A percentile compares a stretch with the other conserved stretches of the same genome.
phyloP scores from a whole-genome alignment of 2,113 vertebrate genomes.

The Reinhardtius hippoglossoides region DNA sequence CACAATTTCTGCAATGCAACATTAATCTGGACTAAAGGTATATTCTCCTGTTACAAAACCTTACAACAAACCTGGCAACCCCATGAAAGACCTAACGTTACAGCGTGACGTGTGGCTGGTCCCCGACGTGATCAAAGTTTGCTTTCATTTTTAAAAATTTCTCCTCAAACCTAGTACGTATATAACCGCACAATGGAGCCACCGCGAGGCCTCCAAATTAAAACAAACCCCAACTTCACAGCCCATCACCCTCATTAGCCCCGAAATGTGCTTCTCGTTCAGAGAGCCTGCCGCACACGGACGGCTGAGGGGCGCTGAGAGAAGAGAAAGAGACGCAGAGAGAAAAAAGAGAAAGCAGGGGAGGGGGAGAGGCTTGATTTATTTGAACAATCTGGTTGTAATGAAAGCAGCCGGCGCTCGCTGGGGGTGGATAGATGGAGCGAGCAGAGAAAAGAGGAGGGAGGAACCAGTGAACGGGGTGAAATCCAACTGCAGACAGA shows the following conservation, averaged over 20 bases:
- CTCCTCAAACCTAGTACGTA: no score
- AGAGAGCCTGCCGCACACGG: conserved; percentile 17
- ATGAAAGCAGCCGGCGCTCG: conserved; percentile 62
- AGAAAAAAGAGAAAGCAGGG: background rate
- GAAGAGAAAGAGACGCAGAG: conserved; percentile 18
- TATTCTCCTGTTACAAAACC: no score
- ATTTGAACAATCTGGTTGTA: conserved; percentile 76
- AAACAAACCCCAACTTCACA: conserved; percentile 49
- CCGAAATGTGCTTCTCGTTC: conserved; percentile 70
- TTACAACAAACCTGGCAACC: no score
- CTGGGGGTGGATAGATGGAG: conserved; percentile 59
- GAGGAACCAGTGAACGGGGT: conserved; percentile 45
- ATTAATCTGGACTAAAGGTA: no score
- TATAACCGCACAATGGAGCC: background rate
- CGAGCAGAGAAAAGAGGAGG: conserved; percentile 23
- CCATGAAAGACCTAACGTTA: no score
- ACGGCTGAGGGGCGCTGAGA: conserved; percentile 30
- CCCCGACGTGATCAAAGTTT: background rate
- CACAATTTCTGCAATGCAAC: no score
- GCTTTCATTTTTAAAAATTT: background rate
- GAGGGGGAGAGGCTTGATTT: conserved; percentile 50
- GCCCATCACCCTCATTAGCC: conserved; percentile 48
- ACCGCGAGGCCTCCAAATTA: conserved; percentile 20
- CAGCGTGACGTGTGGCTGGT: background rate
- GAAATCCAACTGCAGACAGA: conserved; percentile 75